Evolutionary conservation across 2,113 vertebrate species (phyloP).

Genomic region (Pangasianodon gigas): DNA sequence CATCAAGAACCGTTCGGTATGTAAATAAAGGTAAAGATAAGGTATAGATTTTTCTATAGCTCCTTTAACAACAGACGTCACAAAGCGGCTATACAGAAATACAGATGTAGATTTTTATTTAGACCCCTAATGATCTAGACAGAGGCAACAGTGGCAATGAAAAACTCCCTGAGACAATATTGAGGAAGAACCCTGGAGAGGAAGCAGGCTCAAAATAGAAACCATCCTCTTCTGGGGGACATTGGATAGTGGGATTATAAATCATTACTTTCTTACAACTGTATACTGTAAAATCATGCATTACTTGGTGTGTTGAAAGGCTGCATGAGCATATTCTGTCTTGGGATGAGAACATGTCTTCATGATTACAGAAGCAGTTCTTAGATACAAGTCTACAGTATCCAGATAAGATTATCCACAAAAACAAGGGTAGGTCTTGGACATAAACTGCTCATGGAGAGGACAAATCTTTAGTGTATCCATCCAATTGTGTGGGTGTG

Average conservation of each 20-base stretch:
- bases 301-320: not conserved
- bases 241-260: not conserved
- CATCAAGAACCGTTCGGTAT: not conserved
- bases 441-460: too few relatives aligned
- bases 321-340: not conserved
- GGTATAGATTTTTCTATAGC: not conserved
- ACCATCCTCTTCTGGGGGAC: not conserved
- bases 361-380: not conserved
- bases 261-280: not conserved
- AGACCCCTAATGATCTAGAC: not conserved
- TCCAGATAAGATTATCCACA: not conserved
- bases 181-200: not conserved
- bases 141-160: not conserved
- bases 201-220: not conserved
- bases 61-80: not conserved
- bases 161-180: not conserved
- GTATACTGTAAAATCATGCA: not conserved
- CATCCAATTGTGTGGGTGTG: not conserved
- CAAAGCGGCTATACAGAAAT: not conserved
- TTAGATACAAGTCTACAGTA: not conserved
- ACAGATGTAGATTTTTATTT: not conserved
- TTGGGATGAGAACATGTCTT: not conserved
- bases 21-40: not conserved
- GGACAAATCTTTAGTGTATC: not conserved
- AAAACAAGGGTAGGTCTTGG: not conserved